Conservation (phyloP, 2,797 vertebrate species). For the Manis javanica region DNA sequence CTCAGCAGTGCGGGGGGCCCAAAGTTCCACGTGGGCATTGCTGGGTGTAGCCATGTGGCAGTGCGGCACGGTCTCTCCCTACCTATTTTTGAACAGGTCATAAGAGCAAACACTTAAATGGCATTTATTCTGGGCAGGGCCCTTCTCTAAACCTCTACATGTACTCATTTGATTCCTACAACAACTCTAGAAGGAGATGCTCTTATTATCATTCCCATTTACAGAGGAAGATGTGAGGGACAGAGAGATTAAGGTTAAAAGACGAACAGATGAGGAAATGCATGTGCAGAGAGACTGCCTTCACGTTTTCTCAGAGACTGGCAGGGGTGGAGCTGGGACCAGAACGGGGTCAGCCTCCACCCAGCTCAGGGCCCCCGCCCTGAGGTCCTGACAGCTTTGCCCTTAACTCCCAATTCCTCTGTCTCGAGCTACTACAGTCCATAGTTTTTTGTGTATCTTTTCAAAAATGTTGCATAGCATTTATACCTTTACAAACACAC, state of each 20-base stretch:
- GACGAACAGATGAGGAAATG: background rate
- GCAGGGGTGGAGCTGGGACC: rapidly evolving
- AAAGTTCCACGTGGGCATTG: background rate
- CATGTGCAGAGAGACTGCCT: background rate
- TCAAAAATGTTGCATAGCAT: background rate
- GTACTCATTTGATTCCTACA: background rate
- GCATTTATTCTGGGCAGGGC: background rate
- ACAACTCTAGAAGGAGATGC: background rate
- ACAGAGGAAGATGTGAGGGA: background rate
- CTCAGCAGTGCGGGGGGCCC: background rate
- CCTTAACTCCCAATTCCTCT: background rate
- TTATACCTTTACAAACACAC: background rate
- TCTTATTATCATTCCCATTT: background rate
- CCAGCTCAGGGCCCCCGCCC: too few species aligned
- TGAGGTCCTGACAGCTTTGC: background rate
- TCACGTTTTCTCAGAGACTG: background rate
- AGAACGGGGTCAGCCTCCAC: background rate
- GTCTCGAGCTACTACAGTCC: background rate
- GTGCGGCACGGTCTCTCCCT: background rate
- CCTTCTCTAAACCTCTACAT: background rate
- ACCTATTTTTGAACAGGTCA: background rate
- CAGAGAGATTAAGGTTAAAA: background rate
- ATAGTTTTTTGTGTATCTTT: background rate
- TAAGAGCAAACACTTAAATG: background rate
- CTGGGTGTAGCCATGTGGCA: background rate